phyloP scores from a whole-genome alignment of 1,140 invertebrate species.

The Conus betulinus region DNA sequence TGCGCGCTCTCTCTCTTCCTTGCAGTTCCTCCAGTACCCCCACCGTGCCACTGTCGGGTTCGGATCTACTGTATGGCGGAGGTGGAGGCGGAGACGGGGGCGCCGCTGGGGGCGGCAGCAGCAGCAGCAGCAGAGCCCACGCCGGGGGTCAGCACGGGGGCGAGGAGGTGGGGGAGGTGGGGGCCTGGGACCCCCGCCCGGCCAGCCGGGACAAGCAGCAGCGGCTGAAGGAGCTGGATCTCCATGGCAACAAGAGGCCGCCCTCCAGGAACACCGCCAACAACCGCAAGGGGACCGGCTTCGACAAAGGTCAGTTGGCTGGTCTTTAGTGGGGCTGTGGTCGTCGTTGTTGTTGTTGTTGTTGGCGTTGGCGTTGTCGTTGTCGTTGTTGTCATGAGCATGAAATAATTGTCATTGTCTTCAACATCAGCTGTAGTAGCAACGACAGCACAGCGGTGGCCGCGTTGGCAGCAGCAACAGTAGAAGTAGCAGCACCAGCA shows the following conservation, averaged over 20 bases:
- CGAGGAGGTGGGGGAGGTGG: not conserved
- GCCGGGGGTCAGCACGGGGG: not conserved
- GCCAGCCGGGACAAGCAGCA: conserved; percentile 22
- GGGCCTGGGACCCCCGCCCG: conserved; percentile 9
- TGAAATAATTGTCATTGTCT: not conserved
- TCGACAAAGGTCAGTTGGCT: conserved; percentile 19
- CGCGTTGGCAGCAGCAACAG: too few relatives aligned
- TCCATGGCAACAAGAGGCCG: conserved; percentile 29
- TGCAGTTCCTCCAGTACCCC: conserved; percentile 41
- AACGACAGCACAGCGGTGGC: too few relatives aligned
- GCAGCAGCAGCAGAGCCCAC: too few relatives aligned
- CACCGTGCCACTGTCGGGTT: conserved; percentile 25
- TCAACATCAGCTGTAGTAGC: too few relatives aligned
- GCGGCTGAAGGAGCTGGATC: conserved; percentile 28
- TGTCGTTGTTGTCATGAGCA: not conserved
- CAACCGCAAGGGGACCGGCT: conserved; percentile 1
- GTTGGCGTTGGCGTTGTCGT: not conserved
- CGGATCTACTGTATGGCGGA: conserved; percentile 14
- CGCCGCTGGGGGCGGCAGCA: not conserved
- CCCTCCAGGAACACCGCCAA: conserved; percentile 28
- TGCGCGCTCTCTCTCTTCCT: not conserved
- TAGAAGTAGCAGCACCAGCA: too few relatives aligned
- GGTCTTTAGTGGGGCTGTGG: not conserved
- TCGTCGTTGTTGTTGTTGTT: not conserved
- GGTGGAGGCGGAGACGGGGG: not conserved